These are phyloP conservation scores for Ryuthela nishihirai DNA, from an alignment of 2,888 invertebrate species.

Conservation along the genomic window DNA sequence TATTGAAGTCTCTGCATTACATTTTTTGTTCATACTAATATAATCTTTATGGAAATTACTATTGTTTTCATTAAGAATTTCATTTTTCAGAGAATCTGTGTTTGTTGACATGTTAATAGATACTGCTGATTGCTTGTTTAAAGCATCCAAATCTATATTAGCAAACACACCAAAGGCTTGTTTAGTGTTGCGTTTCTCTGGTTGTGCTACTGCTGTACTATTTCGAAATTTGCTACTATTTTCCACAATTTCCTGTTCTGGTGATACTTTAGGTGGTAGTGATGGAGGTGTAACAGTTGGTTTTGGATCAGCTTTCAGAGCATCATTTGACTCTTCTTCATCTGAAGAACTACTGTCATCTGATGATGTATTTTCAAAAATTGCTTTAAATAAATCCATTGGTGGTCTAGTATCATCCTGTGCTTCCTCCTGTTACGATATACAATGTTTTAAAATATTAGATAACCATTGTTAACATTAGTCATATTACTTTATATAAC, in stretches of 20 bases:
- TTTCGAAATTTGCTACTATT: not conserved
- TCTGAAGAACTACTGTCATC: constrained; percentile 50
- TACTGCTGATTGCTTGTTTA: too few species aligned
- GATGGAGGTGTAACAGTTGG: not conserved
- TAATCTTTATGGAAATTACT: too few species aligned
- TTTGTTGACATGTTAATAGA: too few species aligned
- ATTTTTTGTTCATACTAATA: too few species aligned
- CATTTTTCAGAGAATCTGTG: too few species aligned
- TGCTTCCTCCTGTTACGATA: constrained; percentile 41
- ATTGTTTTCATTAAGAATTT: too few species aligned
- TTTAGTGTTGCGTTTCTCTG: not conserved
- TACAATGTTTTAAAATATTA: too few species aligned
- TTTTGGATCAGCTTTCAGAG: constrained; percentile 1
- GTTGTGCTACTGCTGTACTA: not conserved
- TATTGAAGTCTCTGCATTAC: too few species aligned
- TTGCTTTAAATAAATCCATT: constrained; percentile 79
- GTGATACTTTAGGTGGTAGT: not conserved
- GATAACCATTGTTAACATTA: too few species aligned
- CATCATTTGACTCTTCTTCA: constrained; percentile 17
- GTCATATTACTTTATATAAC: too few species aligned
- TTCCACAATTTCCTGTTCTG: not conserved
- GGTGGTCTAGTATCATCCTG: constrained; percentile 53
- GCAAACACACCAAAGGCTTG: constrained; percentile 39
- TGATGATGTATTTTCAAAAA: constrained; percentile 76
- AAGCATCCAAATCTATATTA: constrained; percentile 40